A percentile compares a stretch with the other conserved stretches of the same genome.
phyloP scores from a whole-genome alignment of 2,888 invertebrate genomes.

The Uloborus plumipes region DNA sequence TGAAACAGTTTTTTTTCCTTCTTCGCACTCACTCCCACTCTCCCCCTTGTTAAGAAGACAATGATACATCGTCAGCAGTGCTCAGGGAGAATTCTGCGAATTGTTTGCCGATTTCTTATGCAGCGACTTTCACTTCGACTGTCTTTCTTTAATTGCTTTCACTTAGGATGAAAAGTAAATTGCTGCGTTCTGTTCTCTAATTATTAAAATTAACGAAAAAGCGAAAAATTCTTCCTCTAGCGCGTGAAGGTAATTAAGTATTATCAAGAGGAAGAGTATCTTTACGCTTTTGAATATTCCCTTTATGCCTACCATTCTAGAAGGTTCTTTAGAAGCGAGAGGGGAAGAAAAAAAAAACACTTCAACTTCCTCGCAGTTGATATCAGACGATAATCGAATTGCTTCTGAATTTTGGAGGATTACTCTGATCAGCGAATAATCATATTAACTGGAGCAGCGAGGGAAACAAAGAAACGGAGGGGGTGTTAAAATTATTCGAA shows the following conservation, averaged over 20 bases:
- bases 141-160: slow-evolving; percentile 61
- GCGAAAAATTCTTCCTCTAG: slow-evolving; percentile 26
- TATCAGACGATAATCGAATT: slow-evolving; percentile 64
- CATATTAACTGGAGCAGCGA: slow-evolving; percentile 32
- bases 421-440: slow-evolving; percentile 50
- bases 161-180: slow-evolving; percentile 34
- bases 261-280: slow-evolving; percentile 31
- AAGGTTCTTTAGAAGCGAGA: neutral
- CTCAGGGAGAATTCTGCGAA: neutral
- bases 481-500: too few relatives aligned
- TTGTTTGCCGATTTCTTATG: slow-evolving; percentile 19
- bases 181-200: slow-evolving; percentile 36
- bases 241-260: slow-evolving; percentile 45
- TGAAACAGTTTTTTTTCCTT: slow-evolving; percentile 12
- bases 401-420: slow-evolving; percentile 48
- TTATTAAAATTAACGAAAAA: slow-evolving; percentile 61
- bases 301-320: slow-evolving; percentile 6
- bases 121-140: slow-evolving; percentile 1
- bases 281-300: slow-evolving; percentile 26
- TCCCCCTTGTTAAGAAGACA: slow-evolving; percentile 48
- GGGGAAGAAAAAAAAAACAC: slow-evolving; percentile 19
- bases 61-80: slow-evolving; percentile 41
- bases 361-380: slow-evolving; percentile 45
- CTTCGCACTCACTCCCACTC: neutral
- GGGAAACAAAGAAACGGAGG: slow-evolving; percentile 24